Conservation (phyloP, 2,888 invertebrate species). For the Laothoe populi region DNA sequence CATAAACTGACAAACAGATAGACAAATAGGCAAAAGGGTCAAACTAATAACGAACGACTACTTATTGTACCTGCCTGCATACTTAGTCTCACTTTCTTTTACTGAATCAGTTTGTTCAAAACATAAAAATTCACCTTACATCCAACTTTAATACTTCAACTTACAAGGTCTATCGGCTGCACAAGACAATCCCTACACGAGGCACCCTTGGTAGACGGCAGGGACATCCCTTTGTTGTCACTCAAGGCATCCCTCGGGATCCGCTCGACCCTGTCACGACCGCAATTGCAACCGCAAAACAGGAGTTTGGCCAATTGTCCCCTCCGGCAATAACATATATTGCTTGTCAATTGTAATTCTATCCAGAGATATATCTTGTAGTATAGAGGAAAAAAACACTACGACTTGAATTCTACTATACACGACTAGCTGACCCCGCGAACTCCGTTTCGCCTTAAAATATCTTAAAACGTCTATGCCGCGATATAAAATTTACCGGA, state of each 20-base stretch:
- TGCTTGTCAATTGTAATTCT: constrained; percentile 16
- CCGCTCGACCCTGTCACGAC: constrained; percentile 13
- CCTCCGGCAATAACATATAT: constrained; percentile 12
- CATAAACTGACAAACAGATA: too few species aligned
- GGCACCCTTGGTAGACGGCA: neutral
- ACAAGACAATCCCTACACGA: neutral
- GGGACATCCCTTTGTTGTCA: constrained; percentile 21
- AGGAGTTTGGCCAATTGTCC: constrained; percentile 9
- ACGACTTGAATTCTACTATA: neutral
- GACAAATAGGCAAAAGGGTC: too few species aligned
- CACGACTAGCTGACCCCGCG: too few species aligned
- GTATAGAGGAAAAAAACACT: neutral
- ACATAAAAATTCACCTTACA: neutral
- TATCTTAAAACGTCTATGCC: too few species aligned
- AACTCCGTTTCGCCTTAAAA: too few species aligned
- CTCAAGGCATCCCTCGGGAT: constrained; percentile 19
- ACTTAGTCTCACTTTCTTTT: too few species aligned
- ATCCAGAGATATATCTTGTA: constrained; percentile 4
- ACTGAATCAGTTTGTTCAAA: neutral
- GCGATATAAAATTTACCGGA: too few species aligned
- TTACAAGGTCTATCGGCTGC: neutral
- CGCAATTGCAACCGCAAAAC: constrained; percentile 21
- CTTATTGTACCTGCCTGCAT: too few species aligned
- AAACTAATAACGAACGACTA: too few species aligned
- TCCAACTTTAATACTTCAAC: neutral